phyloP scores from a whole-genome alignment of 2,888 invertebrate species.

The Dastarcus helophoroides region DNA sequence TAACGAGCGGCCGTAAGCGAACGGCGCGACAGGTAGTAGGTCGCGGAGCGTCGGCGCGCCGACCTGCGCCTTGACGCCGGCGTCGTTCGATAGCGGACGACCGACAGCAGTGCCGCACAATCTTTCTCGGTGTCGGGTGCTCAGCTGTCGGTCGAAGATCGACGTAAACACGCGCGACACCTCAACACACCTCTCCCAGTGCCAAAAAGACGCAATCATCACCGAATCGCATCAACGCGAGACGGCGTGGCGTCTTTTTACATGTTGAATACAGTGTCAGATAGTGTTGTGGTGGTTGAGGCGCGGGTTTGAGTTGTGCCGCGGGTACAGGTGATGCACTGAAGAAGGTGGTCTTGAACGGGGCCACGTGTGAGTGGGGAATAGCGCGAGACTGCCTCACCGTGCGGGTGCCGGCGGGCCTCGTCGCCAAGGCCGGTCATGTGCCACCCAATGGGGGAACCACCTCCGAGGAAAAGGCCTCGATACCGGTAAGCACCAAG shows the following conservation, averaged over 20 bases:
- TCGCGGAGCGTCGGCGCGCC: slow-evolving; percentile 31
- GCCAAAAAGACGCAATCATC: slow-evolving; percentile 14
- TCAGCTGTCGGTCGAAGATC: slow-evolving; percentile 27
- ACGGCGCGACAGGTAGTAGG: slow-evolving; percentile 32
- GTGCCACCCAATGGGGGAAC: slow-evolving; percentile 39
- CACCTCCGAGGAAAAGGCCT: slow-evolving; percentile 39
- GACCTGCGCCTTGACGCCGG: slow-evolving; percentile 34
- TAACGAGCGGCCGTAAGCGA: slow-evolving; percentile 26
- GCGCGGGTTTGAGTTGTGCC: slow-evolving; percentile 16
- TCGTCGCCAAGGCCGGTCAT: slow-evolving; percentile 38
- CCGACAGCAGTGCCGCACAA: slow-evolving; percentile 36
- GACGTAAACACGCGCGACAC: slow-evolving; percentile 11
- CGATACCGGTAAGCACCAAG: slow-evolving; percentile 35
- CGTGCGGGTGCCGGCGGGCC: slow-evolving; percentile 39
- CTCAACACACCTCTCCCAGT: slow-evolving; percentile 7
- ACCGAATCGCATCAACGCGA: neutral
- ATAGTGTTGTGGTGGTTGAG: slow-evolving; percentile 3
- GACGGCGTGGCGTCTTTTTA: no score
- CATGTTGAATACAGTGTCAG: neutral
- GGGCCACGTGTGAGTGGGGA: slow-evolving; percentile 36
- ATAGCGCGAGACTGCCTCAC: slow-evolving; percentile 34
- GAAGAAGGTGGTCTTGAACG: slow-evolving; percentile 26
- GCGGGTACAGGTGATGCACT: slow-evolving; percentile 24
- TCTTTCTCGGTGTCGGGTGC: slow-evolving; percentile 35
- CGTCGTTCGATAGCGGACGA: slow-evolving; percentile 37